A percentile compares a stretch with the other conserved stretches of the same genome.
Evolutionary conservation across 2,113 vertebrate species (phyloP).

Genomic region (Platysteira castanea): DNA sequence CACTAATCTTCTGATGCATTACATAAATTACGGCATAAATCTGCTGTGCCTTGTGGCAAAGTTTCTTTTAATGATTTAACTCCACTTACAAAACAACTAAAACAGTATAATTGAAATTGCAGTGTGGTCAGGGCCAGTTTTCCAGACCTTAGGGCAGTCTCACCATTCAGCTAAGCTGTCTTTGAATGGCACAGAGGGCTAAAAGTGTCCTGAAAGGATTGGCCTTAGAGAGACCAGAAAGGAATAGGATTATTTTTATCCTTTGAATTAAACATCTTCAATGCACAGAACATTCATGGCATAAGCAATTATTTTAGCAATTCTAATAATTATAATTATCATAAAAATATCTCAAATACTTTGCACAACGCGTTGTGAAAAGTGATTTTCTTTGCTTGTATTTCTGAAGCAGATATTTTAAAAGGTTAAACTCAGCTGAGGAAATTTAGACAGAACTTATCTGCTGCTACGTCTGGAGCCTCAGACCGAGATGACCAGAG

Average conservation of each 20-base stretch:
- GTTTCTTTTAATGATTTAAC: neutral
- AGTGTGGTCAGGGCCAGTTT: neutral
- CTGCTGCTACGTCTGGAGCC: neutral
- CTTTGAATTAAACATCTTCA: neutral
- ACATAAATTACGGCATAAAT: neutral
- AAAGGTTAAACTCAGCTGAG: neutral
- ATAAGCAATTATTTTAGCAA: neutral
- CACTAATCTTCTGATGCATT: neutral
- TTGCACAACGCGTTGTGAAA: neutral
- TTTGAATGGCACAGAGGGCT: neutral
- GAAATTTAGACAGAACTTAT: neutral
- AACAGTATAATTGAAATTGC: neutral
- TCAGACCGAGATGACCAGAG: neutral
- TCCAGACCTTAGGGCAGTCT: neutral
- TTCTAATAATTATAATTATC: neutral
- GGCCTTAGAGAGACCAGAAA: neutral
- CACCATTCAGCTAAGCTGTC: neutral
- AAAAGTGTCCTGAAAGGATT: neutral
- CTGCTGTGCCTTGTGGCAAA: neutral
- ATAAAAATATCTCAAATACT: neutral
- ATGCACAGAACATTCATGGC: neutral
- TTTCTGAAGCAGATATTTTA: neutral
- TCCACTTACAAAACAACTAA: neutral
- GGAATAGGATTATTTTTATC: neutral
- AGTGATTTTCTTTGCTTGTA: neutral